Evolutionary conservation across 2,113 vertebrate species (phyloP).

Genomic region (Camelus dromedarius): DNA sequence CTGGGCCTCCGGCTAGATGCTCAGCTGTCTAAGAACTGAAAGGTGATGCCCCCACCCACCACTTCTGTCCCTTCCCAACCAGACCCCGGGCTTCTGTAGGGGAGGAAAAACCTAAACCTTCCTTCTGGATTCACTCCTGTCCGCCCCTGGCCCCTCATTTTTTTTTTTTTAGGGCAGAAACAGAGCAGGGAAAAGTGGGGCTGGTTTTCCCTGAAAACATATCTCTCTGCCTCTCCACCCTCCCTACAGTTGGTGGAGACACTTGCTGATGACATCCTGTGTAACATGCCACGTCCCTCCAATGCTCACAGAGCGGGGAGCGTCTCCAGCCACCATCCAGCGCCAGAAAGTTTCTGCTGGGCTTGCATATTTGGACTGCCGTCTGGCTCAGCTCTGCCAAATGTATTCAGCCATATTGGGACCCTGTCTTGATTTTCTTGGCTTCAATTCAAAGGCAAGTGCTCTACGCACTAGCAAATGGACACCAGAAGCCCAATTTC

Average conservation of each 20-base stretch:
- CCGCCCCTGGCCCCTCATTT: fast-evolving
- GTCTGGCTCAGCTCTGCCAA: neutral
- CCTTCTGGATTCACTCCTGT: neutral
- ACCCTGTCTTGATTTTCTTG: neutral
- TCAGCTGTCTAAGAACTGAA: neutral
- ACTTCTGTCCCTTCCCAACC: neutral
- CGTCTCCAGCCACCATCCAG: fast-evolving
- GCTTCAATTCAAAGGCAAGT: slow-evolving; percentile 46
- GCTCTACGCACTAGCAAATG: slow-evolving; percentile 30
- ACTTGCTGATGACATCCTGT: neutral
- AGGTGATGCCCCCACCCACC: fast-evolving
- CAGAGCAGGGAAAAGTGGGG: neutral
- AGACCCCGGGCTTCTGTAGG: fast-evolving
- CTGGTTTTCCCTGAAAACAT: neutral
- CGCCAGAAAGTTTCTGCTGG: neutral
- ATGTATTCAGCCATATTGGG: neutral
- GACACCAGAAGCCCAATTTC: slow-evolving; percentile 1
- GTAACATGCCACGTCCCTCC: fast-evolving
- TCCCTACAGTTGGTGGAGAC: neutral
- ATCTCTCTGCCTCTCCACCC: neutral
- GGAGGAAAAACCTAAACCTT: neutral
- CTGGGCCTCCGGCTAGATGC: neutral
- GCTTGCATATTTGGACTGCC: neutral
- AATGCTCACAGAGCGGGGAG: neutral
- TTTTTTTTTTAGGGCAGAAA: neutral